Evolutionary conservation across 2,888 invertebrate species (phyloP), one percentile per base, ranked within the genome.

Genomic region (Xiphydria camelus): DNA sequence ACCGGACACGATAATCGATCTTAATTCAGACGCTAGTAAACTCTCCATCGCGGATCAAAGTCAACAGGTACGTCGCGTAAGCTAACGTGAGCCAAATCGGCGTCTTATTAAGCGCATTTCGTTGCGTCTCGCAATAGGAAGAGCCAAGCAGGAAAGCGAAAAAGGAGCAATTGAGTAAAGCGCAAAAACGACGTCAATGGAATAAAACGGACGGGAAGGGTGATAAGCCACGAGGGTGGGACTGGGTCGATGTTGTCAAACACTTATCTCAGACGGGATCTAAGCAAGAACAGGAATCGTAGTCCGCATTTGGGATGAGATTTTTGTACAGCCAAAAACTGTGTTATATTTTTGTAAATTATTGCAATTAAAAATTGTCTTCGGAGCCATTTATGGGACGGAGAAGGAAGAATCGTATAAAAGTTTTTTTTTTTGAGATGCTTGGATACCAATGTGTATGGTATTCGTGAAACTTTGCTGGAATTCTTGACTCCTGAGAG

Each of bases 221-320:
- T 0, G 94, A 95, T 68, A 84, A 83, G 54, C 89, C 91, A 0
- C 79, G 96, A 19, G 97, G 97, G 0, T 93, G 87, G 84, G 86
- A 97, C 78, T 97, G 97, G 96, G 86, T 96, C 6, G 96, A 96
- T 70, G 85, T 97, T 51, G 88, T 97, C n/a, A 94, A 92, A 75
- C 97, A 97, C 78, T 82, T 97, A 46, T 91, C 92, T 6, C 95
- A 95, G 72, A 87, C 87, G 39, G 84, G 82, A 49, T 77, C 77
- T 33, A 80, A 82, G 64, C 77, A 77, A 41, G 78, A 78, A 34
- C 61, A 64, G 43, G 69, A 70, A 35, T 64, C 68, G 39, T 71
- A 64, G 59, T 53, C 41, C 26, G 43, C 51, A 33, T 53, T 47
- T 50, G 38, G 31, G 37, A 39, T 22, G 31, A 43, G 32, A 45